Evolutionary conservation across 1,140 invertebrate species (phyloP), one percentile per base, ranked within the genome.

Genomic region (Galleria mellonella): DNA sequence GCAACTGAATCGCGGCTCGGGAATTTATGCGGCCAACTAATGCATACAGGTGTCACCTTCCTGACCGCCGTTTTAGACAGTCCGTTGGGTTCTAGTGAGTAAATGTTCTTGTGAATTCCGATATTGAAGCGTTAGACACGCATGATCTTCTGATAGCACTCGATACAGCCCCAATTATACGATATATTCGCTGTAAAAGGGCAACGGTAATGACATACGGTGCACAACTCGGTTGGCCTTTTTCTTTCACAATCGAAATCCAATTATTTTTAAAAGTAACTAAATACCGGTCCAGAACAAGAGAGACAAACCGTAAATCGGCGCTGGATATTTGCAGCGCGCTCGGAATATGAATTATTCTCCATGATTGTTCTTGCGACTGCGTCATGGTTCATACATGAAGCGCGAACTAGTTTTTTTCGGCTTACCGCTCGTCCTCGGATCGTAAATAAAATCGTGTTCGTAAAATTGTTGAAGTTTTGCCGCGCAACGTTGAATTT

Each of bases 261-360:
- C 75, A 85, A 85, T 85, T 83, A 85, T 77, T 81, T 75, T 67
- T 76, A 73, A 77, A 79, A 84, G 64, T 81, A 78, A 72, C 68
- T 76, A 78, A 67, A 74, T 71, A 68, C 64, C 63, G 65, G 61
- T 68, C 55, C 46, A 56, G 58, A 64, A 67, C 60, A 55, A 61
- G 60, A 68, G 56, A 46, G 41, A 52, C 51, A 48, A 42, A 51
- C 55, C 66, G 65, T 82, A 78, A 79, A 79, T 82, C 73, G 61
- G 50, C 46, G 43, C 59, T 62, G 69, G 74, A 71, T 77, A 75
- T 82, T 86, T 77, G 75, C 78, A 74, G 83, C 72, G 79, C 83
- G 81, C 76, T 76, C 72, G 58, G 78, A 86, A 83, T 83, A 87
- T 87, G 78, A 87, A 87, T 86, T 86, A 86, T 86, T 86, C 82